Evolutionary conservation across 2,888 invertebrate species (phyloP).

Genomic region (Cephus pygmeus): DNA sequence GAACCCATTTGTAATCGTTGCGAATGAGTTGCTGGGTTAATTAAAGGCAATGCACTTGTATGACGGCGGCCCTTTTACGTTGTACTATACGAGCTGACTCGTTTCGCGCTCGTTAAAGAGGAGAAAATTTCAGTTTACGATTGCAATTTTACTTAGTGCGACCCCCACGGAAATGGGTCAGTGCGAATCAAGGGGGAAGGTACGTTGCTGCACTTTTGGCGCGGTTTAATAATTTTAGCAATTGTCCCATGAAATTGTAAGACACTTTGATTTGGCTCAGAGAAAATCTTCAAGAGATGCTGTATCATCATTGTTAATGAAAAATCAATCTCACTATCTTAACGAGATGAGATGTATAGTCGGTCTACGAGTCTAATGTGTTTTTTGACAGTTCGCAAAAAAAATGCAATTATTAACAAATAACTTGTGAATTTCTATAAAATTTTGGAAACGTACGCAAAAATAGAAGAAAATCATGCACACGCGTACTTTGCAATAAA

Average conservation of each 20-base stretch:
- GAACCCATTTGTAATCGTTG: background rate
- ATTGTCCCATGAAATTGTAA: too few relatives aligned
- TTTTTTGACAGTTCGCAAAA: too few relatives aligned
- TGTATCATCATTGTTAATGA: background rate
- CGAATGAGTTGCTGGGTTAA: background rate
- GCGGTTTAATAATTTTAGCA: background rate
- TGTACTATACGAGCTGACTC: background rate
- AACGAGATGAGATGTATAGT: background rate
- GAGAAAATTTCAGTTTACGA: background rate
- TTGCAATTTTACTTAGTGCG: background rate
- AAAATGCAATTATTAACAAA: background rate
- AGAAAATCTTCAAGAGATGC: background rate
- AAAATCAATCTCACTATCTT: background rate
- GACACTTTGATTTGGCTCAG: too few relatives aligned
- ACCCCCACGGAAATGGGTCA: background rate
- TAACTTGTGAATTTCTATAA: background rate
- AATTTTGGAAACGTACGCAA: too few relatives aligned
- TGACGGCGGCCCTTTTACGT: background rate
- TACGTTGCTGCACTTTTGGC: background rate
- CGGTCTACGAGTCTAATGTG: too few relatives aligned
- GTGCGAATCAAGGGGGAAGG: background rate
- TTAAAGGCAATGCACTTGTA: background rate
- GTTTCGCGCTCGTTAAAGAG: background rate
- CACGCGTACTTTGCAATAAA: too few relatives aligned
- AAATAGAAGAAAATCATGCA: too few relatives aligned